A percentile compares a stretch with the other conserved stretches of the same genome.
Evolutionary conservation across 2,113 vertebrate genomes (phyloP).

Genomic region (Lontra canadensis): DNA sequence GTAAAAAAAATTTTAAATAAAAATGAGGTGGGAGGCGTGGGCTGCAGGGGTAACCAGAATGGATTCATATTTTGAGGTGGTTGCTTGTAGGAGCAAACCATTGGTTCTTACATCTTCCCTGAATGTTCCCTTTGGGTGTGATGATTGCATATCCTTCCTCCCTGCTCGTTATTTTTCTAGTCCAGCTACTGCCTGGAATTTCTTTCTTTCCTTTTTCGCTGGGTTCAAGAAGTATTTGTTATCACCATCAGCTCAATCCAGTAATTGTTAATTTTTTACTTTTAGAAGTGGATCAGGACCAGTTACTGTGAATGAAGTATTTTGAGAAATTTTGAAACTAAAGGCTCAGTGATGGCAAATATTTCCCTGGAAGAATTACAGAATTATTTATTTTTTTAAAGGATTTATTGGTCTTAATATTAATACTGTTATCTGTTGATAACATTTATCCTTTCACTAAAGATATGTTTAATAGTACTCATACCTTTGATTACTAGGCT

Average conservation of each 20-base stretch:
- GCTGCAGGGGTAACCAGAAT: background rate
- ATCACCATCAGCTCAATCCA: background rate
- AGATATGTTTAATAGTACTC: background rate
- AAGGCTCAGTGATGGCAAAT: background rate
- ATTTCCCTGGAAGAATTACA: background rate
- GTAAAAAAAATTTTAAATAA: background rate
- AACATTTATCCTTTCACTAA: background rate
- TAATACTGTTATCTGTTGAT: background rate
- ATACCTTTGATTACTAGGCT: background rate
- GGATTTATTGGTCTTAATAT: background rate
- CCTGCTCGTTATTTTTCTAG: background rate
- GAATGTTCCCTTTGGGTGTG: background rate
- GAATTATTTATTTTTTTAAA: slow-evolving; percentile 13
- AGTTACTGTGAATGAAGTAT: background rate
- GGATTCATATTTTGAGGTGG: slow-evolving; percentile 36
- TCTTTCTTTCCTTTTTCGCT: background rate
- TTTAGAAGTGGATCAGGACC: background rate
- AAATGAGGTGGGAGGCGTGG: slow-evolving; percentile 16
- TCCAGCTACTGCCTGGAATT: background rate
- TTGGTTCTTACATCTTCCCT: background rate
- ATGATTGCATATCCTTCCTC: background rate
- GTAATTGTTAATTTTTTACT: slow-evolving; percentile 41
- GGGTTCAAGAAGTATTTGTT: background rate
- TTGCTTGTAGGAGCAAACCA: background rate
- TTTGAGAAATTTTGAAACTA: slow-evolving; percentile 39